Evolutionary conservation across 2,113 vertebrate species (phyloP).

Genomic region (Chaetura pelagica): DNA sequence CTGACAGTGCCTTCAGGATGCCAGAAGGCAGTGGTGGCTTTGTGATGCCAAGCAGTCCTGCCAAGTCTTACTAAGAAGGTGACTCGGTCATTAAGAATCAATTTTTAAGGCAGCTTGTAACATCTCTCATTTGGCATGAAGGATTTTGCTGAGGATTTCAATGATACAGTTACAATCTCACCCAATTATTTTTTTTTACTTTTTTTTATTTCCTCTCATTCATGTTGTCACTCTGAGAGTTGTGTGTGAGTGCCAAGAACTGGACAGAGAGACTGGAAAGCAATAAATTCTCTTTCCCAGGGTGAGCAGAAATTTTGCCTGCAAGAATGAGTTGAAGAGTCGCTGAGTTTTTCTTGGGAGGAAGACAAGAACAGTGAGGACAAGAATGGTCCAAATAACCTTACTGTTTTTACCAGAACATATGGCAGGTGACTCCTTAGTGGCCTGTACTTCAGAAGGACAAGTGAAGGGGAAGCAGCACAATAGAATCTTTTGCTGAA

Average conservation of each 20-base stretch:
- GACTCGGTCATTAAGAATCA: not conserved
- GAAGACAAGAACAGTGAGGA: not conserved
- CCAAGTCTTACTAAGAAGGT: not conserved
- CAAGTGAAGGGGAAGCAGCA: not conserved
- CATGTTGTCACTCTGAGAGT: not conserved
- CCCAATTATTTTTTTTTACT: not conserved
- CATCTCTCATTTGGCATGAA: not conserved
- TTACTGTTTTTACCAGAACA: not conserved
- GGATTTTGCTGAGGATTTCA: not conserved
- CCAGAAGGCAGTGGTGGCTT: not conserved
- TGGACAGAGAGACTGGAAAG: not conserved
- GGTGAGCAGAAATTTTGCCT: not conserved
- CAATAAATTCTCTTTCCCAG: not conserved
- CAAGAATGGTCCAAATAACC: not conserved
- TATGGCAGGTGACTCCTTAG: not conserved
- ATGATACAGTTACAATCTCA: not conserved
- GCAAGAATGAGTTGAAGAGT: not conserved
- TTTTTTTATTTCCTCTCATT: not conserved
- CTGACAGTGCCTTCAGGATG: not conserved
- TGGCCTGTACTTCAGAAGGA: not conserved
- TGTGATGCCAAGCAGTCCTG: conserved; percentile 19
- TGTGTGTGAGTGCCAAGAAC: not conserved
- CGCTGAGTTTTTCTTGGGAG: not conserved
- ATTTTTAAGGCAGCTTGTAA: conserved; percentile 28
- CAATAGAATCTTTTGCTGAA: not conserved